Evolutionary conservation across 2,113 vertebrate genomes (phyloP).

Genomic region (Gnathonemus echidnorhynchus): DNA sequence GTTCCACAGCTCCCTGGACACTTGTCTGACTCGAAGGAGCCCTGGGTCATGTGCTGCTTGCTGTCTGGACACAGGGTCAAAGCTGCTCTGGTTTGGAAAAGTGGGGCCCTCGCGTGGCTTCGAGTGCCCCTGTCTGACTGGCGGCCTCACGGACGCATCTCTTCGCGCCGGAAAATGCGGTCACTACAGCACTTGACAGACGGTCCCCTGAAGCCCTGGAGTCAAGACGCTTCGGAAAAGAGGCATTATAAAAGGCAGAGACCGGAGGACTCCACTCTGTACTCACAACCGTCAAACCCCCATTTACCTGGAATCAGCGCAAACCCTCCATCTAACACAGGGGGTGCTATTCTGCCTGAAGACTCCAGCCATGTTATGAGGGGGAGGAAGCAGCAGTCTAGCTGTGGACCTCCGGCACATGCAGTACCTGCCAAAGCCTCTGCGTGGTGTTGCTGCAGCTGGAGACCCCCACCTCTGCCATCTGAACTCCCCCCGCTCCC

Average conservation of each 20-base stretch:
- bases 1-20: neutral
- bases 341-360: neutral
- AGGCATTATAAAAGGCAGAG: neutral
- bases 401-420: neutral
- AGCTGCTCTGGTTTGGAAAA: too few relatives aligned
- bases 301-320: neutral
- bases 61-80: neutral
- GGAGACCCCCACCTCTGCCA: neutral
- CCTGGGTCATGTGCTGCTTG: neutral
- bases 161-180: neutral
- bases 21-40: neutral
- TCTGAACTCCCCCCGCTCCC: neutral
- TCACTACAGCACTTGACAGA: neutral
- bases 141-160: neutral
- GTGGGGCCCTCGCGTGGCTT: neutral
- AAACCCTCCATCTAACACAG: neutral
- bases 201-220: neutral
- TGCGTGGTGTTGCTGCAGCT: too few relatives aligned
- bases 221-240: neutral
- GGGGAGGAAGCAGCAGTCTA: neutral
- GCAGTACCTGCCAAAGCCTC: neutral
- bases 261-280: neutral
- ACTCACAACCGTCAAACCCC: neutral
- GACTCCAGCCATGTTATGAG: neutral
- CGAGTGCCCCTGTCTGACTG: neutral